Evolutionary conservation across 2,113 vertebrate genomes (phyloP).

Genomic region (Erpornis zantholeuca): DNA sequence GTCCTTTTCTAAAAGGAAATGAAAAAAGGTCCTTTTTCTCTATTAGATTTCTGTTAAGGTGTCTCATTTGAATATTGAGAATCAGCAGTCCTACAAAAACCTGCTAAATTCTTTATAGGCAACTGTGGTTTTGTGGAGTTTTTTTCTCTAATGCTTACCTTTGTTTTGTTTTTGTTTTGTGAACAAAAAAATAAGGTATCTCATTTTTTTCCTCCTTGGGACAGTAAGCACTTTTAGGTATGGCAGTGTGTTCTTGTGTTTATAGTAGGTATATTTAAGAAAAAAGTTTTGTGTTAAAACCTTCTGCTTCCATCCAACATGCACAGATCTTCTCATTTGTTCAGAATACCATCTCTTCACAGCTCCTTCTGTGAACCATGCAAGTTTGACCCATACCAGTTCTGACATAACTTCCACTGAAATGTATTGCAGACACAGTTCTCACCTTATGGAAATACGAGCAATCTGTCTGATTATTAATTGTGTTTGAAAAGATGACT

Average conservation of each 20-base stretch:
- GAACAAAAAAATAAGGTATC: neutral
- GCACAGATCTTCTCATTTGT: neutral
- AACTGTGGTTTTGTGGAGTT: neutral
- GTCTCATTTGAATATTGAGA: neutral
- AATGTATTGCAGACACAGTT: neutral
- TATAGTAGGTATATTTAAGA: neutral
- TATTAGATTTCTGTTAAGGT: neutral
- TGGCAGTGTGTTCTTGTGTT: neutral
- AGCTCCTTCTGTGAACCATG: neutral
- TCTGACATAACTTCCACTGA: neutral
- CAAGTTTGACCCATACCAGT: neutral
- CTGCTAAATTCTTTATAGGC: neutral
- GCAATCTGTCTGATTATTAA: neutral
- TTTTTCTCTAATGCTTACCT: neutral
- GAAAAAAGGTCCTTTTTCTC: fast-evolving
- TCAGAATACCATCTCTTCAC: neutral
- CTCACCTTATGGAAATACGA: neutral
- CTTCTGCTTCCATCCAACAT: neutral
- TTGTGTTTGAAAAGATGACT: neutral
- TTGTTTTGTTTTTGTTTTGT: neutral
- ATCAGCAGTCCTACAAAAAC: neutral
- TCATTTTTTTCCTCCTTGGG: neutral
- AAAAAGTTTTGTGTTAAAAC: neutral
- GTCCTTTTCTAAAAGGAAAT: neutral
- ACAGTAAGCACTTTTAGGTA: neutral